Base-by-base conservation (phyloP, 53 echinoderm and acorn worm genomes). In the Echinarachnius parma region DNA sequence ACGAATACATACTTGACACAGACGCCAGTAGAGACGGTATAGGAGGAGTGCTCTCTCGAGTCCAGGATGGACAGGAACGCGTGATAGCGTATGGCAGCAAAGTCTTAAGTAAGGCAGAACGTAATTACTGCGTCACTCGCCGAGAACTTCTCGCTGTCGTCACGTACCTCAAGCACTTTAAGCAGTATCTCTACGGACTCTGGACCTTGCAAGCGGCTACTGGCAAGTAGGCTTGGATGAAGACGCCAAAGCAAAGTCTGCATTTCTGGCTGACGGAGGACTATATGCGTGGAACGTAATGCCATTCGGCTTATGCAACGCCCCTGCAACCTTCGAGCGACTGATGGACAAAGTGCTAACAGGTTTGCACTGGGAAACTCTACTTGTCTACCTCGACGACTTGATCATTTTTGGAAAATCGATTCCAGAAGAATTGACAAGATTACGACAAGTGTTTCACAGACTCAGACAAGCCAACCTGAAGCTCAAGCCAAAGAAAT, bases 91-190 rank as follows among this genome's bases (percentile, higher is more conserved):
- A 75, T 28, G 78, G 64, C 5, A 83, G 82, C 49, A 21, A 57
- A 15, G 78, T 71, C 5, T 52, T 87, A 4, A 78, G 71, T 21
- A 79, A 71, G 27, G 15, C 75, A 7, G 88, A 83, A 62, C 28
- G 75, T n/a, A 68, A 82, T 10, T 82, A 82, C 28, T 87, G 82
- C 19, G 78, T 87, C 14, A 84, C 84, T 20, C 61, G 84, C 5
- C 28, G 50, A 22, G 78, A 77, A 63, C 53, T 77, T 3, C 54
- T 77, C 1, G 78, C 78, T 18, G 78, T 77, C 50, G 78, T 77
- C 2, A 34, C 33, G 10, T 62, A 48, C 25, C 37, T 52, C 0
- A 77, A 63, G 26, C 54, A 77, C 29, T 77, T 49, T 39, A 48
- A 50, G 5, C 78, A 77, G 23, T 77, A 77, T 29, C 26, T 77